Evolutionary conservation across 2,797 vertebrate species (phyloP).

Genomic region (Carcharodon carcharias): DNA sequence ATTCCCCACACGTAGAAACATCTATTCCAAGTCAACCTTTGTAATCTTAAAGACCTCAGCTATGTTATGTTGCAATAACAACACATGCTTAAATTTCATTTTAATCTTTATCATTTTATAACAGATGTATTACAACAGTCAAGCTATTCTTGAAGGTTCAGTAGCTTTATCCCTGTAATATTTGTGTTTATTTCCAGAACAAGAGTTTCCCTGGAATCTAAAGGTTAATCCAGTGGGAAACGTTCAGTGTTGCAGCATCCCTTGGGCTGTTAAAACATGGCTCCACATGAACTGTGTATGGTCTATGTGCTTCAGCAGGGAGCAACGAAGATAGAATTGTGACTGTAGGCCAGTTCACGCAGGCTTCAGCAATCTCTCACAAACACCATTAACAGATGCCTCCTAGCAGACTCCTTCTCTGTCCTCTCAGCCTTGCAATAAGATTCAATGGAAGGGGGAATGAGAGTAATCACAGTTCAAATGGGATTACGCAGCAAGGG

Average conservation of each 20-base stretch:
- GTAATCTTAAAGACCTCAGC: background rate
- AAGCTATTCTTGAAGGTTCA: background rate
- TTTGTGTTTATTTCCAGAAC: background rate
- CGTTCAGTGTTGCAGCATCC: background rate
- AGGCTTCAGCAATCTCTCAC: background rate
- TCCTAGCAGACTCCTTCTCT: background rate
- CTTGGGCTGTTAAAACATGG: background rate
- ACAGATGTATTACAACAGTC: background rate
- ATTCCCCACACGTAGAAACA: too few species aligned
- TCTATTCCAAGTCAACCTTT: background rate
- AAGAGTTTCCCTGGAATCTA: background rate
- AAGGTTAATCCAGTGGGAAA: background rate
- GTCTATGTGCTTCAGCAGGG: background rate
- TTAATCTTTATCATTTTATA: background rate
- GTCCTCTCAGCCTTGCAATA: background rate
- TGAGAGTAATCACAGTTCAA: background rate
- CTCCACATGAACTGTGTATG: background rate
- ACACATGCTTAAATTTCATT: background rate
- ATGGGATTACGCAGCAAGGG: background rate
- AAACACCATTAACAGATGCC: background rate
- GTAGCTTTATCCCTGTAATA: background rate
- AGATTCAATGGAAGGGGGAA: background rate
- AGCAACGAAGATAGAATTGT: background rate
- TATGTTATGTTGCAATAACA: background rate
- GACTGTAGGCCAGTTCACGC: background rate